phyloP scores from a whole-genome alignment of 2,888 invertebrate genomes.

The Lacanobia oleracea region DNA sequence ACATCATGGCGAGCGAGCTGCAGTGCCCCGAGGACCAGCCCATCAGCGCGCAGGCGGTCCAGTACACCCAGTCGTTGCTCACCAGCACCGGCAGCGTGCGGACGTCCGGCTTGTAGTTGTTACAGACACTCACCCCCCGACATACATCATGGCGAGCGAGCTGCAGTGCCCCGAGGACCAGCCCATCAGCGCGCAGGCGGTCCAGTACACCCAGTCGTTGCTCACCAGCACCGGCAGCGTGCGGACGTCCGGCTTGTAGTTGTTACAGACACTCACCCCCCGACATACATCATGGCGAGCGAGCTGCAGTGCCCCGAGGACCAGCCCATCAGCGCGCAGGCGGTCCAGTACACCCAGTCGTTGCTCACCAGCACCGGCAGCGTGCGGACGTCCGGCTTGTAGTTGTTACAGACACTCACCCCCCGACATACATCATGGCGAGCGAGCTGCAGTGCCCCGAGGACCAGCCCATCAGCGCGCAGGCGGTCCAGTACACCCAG shows the following conservation, averaged over 20 bases:
- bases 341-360: conserved; percentile 95
- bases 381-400: conserved; percentile 92
- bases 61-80: conserved; percentile 95
- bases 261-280: conserved; percentile 91
- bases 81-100: conserved; percentile 94
- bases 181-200: conserved; percentile 93
- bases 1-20: conserved; percentile 98
- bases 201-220: conserved; percentile 96
- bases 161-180: conserved; percentile 98
- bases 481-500: conserved; percentile 94
- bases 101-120: conserved; percentile 94
- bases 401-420: conserved; percentile 93
- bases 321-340: conserved; percentile 94
- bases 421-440: conserved; percentile 97
- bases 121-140: conserved; percentile 92
- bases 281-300: conserved; percentile 97
- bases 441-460: conserved; percentile 98
- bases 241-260: conserved; percentile 93
- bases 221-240: conserved; percentile 94
- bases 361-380: conserved; percentile 94
- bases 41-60: conserved; percentile 93
- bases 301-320: conserved; percentile 98
- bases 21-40: conserved; percentile 98
- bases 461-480: conserved; percentile 94
- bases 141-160: conserved; percentile 98